phyloP scores from a whole-genome alignment of 2,113 vertebrate species.

The Danio rerio region GRCz12tu NC_133184.1:43340501-43341000 shows the following conservation, averaged over 20 bases:
- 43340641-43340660: slow-evolving; percentile 61
- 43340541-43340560: slow-evolving; percentile 59
- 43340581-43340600: slow-evolving; percentile 57
- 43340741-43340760: slow-evolving; percentile 27
- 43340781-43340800: slow-evolving; percentile 1
- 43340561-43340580: slow-evolving; percentile 29
- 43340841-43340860: slow-evolving; percentile 32
- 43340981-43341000: background rate
- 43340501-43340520: slow-evolving; percentile 53
- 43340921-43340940: slow-evolving; percentile 46
- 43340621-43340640: slow-evolving; percentile 61
- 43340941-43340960: background rate
- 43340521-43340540: slow-evolving; percentile 51
- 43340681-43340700: slow-evolving; percentile 55
- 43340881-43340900: slow-evolving; percentile 49
- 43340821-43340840: slow-evolving; percentile 7
- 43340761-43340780: slow-evolving; percentile 8
- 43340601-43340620: slow-evolving; percentile 58
- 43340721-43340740: slow-evolving; percentile 4
- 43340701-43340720: slow-evolving; percentile 44
- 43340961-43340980: background rate
- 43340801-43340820: background rate
- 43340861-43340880: background rate
- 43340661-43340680: slow-evolving; percentile 43
- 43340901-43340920: slow-evolving; percentile 43